Evolutionary conservation across 2,113 vertebrate species (phyloP).

Genomic region (Lepus europaeus): DNA sequence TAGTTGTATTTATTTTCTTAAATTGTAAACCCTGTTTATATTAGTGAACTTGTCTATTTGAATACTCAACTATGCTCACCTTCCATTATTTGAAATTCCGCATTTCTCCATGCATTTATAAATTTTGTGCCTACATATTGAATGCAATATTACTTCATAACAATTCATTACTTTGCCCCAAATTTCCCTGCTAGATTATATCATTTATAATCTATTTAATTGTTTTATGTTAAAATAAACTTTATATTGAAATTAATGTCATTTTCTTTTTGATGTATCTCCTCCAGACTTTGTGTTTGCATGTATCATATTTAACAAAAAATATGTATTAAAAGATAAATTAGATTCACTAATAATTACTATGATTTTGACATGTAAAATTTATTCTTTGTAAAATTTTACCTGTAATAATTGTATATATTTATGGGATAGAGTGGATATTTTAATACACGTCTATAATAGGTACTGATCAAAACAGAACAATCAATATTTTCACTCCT

Average conservation of each 20-base stretch:
- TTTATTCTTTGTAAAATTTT: not conserved
- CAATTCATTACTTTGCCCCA: not conserved
- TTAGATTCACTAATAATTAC: constrained; percentile 22
- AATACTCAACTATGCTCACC: not conserved
- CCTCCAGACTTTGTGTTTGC: not conserved
- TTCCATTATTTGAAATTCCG: not conserved
- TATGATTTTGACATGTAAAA: not conserved
- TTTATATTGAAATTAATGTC: not conserved
- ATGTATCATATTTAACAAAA: not conserved
- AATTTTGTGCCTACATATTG: not conserved
- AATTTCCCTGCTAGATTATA: not conserved
- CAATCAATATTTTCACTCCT: too few species aligned
- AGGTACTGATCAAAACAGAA: too few species aligned
- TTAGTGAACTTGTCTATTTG: not conserved
- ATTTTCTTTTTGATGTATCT: not conserved
- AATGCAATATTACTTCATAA: not conserved
- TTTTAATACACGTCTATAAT: too few species aligned
- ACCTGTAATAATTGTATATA: too few species aligned
- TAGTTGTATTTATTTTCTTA: constrained; percentile 7
- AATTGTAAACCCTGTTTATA: constrained; percentile 16
- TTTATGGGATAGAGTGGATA: too few species aligned
- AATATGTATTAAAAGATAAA: not conserved
- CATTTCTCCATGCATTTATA: not conserved
- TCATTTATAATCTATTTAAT: not conserved
- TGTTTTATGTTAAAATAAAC: not conserved